phyloP scores from a whole-genome alignment of 2,113 vertebrate genomes.

The Neolamprologus kungweensis region DNA sequence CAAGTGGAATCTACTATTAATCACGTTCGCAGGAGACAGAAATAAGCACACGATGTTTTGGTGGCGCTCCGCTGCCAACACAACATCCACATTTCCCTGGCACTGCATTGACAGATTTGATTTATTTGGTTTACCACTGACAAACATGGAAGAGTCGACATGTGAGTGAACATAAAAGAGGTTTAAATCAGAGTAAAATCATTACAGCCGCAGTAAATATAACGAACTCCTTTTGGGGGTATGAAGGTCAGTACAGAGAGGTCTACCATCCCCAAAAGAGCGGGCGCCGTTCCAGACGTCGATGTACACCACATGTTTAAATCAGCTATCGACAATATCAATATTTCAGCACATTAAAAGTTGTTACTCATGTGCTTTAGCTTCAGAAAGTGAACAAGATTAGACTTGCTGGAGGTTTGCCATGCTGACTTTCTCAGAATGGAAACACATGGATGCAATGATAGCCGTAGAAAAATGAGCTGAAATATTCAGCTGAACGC shows the following conservation, averaged over 20 bases:
- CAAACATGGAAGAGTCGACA: conserved; percentile 45
- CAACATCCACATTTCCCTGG: conserved; percentile 33
- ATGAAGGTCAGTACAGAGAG: background rate
- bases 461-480: conserved; percentile 28
- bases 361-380: conserved; percentile 18
- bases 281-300: background rate
- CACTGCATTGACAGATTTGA: conserved; percentile 38
- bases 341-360: conserved; percentile 40
- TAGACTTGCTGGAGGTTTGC: conserved; percentile 22
- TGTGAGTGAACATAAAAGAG: conserved; percentile 7
- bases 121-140: conserved; percentile 50
- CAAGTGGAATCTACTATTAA: background rate
- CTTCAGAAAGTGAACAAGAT: conserved; percentile 37
- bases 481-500: conserved; percentile 14
- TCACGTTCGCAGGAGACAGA: background rate
- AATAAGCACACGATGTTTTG: conserved; percentile 31
- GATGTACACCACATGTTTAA: conserved; percentile 42
- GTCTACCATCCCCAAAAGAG: background rate
- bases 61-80: conserved; percentile 17
- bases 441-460: conserved; percentile 57
- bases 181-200: conserved; percentile 25
- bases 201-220: conserved; percentile 13
- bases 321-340: conserved; percentile 10
- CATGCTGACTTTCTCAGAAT: conserved; percentile 33
- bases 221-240: background rate